phyloP scores from a whole-genome alignment of 2,113 vertebrate genomes.

The Pseudopipra pipra region DNA sequence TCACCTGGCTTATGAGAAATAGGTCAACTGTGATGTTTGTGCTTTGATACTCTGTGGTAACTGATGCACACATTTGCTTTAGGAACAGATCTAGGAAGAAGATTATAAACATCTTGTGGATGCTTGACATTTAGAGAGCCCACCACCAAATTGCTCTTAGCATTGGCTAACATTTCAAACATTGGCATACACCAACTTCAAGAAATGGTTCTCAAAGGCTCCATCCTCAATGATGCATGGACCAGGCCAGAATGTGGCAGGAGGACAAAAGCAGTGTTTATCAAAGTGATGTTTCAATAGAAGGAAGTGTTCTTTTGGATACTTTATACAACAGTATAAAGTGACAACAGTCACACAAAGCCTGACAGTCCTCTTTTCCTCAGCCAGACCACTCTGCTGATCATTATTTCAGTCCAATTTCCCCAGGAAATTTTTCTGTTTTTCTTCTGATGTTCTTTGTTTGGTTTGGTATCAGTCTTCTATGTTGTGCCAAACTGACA shows the following conservation, averaged over 20 bases:
- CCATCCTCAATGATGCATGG: not conserved
- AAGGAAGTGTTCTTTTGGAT: not conserved
- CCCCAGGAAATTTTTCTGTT: not conserved
- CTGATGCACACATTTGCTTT: not conserved
- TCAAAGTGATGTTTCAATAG: not conserved
- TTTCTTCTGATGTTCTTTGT: not conserved
- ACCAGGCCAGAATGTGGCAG: not conserved
- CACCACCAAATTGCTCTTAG: not conserved
- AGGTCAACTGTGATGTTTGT: not conserved
- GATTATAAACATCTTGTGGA: not conserved
- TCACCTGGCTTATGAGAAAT: not conserved
- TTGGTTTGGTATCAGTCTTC: not conserved
- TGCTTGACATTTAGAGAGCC: fast-evolving
- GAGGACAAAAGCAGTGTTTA: not conserved
- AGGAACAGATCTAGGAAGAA: not conserved
- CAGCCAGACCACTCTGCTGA: not conserved
- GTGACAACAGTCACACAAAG: not conserved
- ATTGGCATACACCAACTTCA: not conserved
- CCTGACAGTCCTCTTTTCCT: not conserved
- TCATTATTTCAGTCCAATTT: not conserved
- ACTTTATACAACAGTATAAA: not conserved
- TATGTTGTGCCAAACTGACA: not conserved
- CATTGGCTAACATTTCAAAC: not conserved
- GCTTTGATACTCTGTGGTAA: not conserved
- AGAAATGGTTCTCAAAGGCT: not conserved